These are phyloP conservation scores for Nettapus auritus DNA, from an alignment of 2,113 vertebrate genomes.

Conservation along the genomic window DNA sequence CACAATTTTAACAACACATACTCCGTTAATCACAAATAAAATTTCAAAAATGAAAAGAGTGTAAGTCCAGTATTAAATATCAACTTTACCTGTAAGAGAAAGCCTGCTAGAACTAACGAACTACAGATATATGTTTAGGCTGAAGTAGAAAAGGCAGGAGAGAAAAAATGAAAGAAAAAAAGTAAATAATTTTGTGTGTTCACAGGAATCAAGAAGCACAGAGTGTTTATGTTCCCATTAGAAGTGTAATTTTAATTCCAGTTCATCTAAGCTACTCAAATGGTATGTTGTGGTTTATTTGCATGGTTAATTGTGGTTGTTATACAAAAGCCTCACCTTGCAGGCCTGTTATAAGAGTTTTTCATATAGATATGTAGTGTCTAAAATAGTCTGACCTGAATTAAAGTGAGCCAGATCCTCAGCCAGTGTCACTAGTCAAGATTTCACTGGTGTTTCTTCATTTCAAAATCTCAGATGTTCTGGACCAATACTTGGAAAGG, in stretches of 20 bases:
- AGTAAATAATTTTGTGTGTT: not conserved
- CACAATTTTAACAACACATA: accelerated
- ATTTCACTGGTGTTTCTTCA: not conserved
- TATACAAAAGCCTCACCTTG: not conserved
- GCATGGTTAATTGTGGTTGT: not conserved
- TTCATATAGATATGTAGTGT: not conserved
- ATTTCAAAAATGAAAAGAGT: not conserved
- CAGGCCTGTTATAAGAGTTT: not conserved
- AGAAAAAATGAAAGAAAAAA: not conserved
- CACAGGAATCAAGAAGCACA: not conserved
- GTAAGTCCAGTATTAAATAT: not conserved
- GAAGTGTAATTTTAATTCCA: not conserved
- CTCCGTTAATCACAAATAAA: not conserved
- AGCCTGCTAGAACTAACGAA: not conserved
- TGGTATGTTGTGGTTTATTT: not conserved
- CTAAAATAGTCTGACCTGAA: not conserved
- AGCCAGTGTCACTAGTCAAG: not conserved
- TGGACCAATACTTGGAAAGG: not conserved
- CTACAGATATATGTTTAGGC: not conserved
- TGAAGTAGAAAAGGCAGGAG: not conserved
- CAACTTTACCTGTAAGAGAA: not conserved
- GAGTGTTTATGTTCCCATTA: not conserved
- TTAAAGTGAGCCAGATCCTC: not conserved
- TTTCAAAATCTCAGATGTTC: not conserved
- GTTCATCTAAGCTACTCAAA: not conserved